A percentile compares a stretch with the other conserved stretches of the same genome.
Evolutionary conservation across 2,113 vertebrate species (phyloP).

Genomic region (Anarrhichthys ocellatus): DNA sequence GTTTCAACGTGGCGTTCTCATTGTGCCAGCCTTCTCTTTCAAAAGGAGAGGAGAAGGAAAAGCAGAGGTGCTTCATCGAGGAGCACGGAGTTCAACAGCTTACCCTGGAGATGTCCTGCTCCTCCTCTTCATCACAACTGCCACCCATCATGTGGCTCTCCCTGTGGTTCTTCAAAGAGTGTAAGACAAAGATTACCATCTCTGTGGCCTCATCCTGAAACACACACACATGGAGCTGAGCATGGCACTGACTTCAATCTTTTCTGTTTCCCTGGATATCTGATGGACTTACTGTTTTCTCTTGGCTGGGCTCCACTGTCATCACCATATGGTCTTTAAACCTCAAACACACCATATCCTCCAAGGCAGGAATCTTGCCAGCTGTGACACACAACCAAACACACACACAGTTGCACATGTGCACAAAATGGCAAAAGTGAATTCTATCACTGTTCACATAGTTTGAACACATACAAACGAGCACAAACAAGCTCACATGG

Average conservation of each 20-base stretch:
- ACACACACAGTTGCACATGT: constrained; percentile 7
- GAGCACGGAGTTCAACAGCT: neutral
- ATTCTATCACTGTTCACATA: neutral
- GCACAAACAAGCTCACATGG: constrained; percentile 76
- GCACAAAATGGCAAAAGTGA: neutral
- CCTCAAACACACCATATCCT: constrained; percentile 83
- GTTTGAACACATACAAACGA: neutral
- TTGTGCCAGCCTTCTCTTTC: neutral
- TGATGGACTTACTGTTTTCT: constrained; percentile 81
- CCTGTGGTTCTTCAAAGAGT: constrained; percentile 89
- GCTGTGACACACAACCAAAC: constrained; percentile 66
- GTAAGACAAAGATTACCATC: constrained; percentile 87
- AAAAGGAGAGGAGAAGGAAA: neutral
- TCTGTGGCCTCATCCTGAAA: constrained; percentile 81
- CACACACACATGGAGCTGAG: constrained; percentile 8
- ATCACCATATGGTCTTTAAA: constrained; percentile 86
- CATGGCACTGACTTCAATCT: neutral
- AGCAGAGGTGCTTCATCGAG: neutral
- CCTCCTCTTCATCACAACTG: constrained; percentile 47
- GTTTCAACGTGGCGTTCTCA: neutral
- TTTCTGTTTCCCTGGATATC: neutral
- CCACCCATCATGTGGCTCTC: constrained; percentile 92
- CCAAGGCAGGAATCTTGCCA: constrained; percentile 83
- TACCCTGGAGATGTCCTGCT: constrained; percentile 50
- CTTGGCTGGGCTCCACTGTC: constrained; percentile 83